These are phyloP conservation scores for Eumaeus atala DNA, from an alignment of 1,140 invertebrate species.

Conservation along the genomic window DNA sequence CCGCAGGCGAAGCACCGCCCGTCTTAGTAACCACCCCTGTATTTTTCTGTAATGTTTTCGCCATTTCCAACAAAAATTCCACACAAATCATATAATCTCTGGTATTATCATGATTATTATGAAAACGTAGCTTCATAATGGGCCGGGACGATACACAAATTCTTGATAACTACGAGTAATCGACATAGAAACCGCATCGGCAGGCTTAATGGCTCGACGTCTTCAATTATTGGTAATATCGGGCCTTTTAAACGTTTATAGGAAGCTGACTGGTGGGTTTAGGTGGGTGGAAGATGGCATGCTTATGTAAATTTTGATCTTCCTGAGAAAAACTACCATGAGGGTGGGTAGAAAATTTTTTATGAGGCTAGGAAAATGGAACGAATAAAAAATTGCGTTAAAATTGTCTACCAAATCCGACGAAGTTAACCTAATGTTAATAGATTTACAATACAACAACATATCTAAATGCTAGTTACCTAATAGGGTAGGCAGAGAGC, in stretches of 20 bases:
- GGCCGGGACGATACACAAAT: slow-evolving; percentile 53
- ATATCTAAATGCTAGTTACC: too few relatives aligned
- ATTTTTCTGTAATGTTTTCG: slow-evolving; percentile 72
- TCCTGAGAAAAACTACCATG: background rate
- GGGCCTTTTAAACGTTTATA: slow-evolving; percentile 60
- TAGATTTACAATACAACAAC: too few relatives aligned
- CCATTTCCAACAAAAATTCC: slow-evolving; percentile 72
- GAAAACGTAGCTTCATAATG: slow-evolving; percentile 59
- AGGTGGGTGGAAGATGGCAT: slow-evolving; percentile 11
- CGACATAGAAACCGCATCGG: slow-evolving; percentile 59
- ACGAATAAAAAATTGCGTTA: too few relatives aligned
- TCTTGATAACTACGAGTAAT: slow-evolving; percentile 69
- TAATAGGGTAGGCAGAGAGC: too few relatives aligned
- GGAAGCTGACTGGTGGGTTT: slow-evolving; percentile 54
- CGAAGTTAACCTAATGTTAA: too few relatives aligned
- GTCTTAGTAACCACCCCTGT: slow-evolving; percentile 60
- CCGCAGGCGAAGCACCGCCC: slow-evolving; percentile 41
- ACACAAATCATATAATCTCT: slow-evolving; percentile 71
- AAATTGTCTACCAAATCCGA: too few relatives aligned
- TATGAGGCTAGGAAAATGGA: background rate
- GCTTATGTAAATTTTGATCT: background rate
- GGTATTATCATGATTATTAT: slow-evolving; percentile 70
- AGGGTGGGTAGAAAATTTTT: slow-evolving; percentile 16
- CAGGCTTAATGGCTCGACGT: slow-evolving; percentile 53
- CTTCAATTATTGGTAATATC: slow-evolving; percentile 71